Base-by-base conservation (phyloP, 2,113 vertebrate genomes). In the Tetrao urogallus region DNA sequence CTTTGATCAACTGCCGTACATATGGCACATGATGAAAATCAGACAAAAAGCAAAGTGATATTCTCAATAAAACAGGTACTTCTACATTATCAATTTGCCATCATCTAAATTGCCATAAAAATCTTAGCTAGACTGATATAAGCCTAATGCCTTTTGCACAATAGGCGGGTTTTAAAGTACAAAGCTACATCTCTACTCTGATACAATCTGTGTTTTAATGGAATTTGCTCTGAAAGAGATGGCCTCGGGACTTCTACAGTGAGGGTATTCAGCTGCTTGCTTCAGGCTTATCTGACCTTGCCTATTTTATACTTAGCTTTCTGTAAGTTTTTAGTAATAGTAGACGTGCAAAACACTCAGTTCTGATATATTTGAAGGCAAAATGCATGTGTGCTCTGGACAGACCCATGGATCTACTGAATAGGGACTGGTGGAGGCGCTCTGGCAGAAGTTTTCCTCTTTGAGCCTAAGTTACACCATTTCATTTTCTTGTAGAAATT, bases 31-130 rank as follows among this genome's bases (percentile, higher is more conserved):
- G 84, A 86, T 92, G 90, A 94, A 94, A 94, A 95, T 94, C 72
- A 95, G 81, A 94, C 94, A 94, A 92, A 96, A 94, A 90, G 70
- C 76, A 90, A 87, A 93, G 74, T 82, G 69, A 95, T 93, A 92
- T 86, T 95, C 93, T 92, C 1, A 8, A 87, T 93, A 95, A 93
- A 95, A 91, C 74, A 94, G 70, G 36, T 94, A 93, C 63, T 96
- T 91, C 67, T 85, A 91, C 72, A 86, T 83, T 95, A 91, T 95
- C 95, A 94, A 92, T 92, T 95, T 95, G 79, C 81, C 81, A 36
- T 92, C 91, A 90, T 92, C 94, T 94, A 95, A 94, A 96, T 93
- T 94, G 86, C 90, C 75, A 87, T 77, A 85, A 95, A 96, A 88
- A 80, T 83, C 74, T 88, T 77, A 80, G 54, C 72, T 89, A 69